phyloP scores from a whole-genome alignment of 2,113 vertebrate genomes.

The Stegastes partitus region DNA sequence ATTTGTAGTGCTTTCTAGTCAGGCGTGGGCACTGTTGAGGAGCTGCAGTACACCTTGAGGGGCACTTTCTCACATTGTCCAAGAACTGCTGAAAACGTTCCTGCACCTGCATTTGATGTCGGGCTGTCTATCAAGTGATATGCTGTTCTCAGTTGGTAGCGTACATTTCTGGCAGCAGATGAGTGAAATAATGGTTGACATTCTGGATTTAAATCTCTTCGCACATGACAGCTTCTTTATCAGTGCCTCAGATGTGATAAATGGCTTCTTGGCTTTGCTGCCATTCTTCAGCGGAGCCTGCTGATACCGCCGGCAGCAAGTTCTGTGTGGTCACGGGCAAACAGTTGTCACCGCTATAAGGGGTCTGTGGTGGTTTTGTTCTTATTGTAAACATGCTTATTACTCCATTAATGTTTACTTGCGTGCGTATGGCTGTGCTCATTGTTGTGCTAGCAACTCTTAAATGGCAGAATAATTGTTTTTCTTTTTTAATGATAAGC shows the following conservation, averaged over 20 bases:
- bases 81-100: conserved; percentile 26
- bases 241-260: conserved; percentile 37
- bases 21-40: conserved; percentile 20
- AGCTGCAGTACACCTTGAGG: conserved; percentile 18
- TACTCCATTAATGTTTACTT: background rate
- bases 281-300: conserved; percentile 30
- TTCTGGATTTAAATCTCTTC: conserved; percentile 13
- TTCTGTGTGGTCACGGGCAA: background rate
- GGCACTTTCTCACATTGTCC: conserved; percentile 8
- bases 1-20: conserved; percentile 39
- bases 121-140: background rate
- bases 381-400: background rate
- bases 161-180: conserved; percentile 19
- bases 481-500: background rate
- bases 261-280: conserved; percentile 4
- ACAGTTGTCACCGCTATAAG: background rate
- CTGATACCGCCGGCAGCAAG: conserved; percentile 21
- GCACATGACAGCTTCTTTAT: conserved; percentile 44
- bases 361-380: background rate
- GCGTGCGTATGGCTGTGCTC: background rate
- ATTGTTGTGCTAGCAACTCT: background rate
- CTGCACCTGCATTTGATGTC: conserved; percentile 8
- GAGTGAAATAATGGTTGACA: conserved; percentile 28
- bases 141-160: background rate
- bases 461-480: background rate